Evolutionary conservation across 2,888 invertebrate species (phyloP).

Genomic region (Andrena praecox): DNA sequence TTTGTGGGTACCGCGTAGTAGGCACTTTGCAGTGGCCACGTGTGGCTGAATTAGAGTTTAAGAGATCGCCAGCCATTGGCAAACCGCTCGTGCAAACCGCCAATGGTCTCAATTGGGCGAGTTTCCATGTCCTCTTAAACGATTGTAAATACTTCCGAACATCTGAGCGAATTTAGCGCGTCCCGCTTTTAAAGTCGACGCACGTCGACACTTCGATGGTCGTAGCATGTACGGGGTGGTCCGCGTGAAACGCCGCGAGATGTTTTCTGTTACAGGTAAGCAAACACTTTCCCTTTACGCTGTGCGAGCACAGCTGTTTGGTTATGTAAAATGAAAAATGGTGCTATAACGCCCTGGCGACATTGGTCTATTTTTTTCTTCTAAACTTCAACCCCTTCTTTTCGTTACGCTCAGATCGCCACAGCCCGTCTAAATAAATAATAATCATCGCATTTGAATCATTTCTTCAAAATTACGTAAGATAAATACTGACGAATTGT

Average conservation of each 20-base stretch:
- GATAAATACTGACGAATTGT: too few species aligned
- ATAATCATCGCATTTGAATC: too few species aligned
- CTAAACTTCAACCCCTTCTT: not conserved
- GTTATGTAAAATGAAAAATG: not conserved
- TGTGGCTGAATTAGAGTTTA: conserved; percentile 71
- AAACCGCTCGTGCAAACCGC: conserved; percentile 65
- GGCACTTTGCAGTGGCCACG: conserved; percentile 60
- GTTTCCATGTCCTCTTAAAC: conserved; percentile 49
- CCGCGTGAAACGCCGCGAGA: not conserved
- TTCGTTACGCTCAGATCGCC: not conserved
- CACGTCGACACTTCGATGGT: conserved; percentile 19
- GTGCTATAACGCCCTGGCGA: not conserved
- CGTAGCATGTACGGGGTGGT: conserved; percentile 10
- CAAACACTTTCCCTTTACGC: too few species aligned
- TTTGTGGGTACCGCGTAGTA: conserved; percentile 54
- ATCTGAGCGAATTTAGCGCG: conserved; percentile 34
- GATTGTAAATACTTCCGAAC: conserved; percentile 51
- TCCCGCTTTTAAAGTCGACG: conserved; percentile 14
- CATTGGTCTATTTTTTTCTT: not conserved
- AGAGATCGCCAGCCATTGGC: conserved; percentile 71
- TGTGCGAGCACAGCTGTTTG: too few species aligned
- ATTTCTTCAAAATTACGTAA: too few species aligned
- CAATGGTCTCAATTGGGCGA: conserved; percentile 54
- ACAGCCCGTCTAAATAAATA: not conserved
- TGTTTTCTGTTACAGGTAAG: not conserved